Conservation (phyloP, 2,888 invertebrate genomes). For the Nephrotoma guestfalica region DNA sequence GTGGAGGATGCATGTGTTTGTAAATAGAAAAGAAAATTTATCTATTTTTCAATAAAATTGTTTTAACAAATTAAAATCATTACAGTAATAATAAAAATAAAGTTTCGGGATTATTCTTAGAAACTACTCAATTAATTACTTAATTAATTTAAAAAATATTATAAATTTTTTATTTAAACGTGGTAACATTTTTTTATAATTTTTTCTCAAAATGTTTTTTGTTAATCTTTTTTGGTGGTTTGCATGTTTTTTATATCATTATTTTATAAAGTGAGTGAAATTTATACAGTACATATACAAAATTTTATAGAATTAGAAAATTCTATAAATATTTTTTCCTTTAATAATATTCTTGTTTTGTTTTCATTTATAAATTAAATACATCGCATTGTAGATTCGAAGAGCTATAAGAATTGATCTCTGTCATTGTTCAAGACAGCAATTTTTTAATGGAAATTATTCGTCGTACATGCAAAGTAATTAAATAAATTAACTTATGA, state of each 20-base stretch:
- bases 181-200: neutral
- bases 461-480: neutral
- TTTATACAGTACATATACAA: neutral
- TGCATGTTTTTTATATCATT: neutral
- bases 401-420: neutral
- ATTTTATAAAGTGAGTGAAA: neutral
- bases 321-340: neutral
- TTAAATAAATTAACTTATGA: neutral
- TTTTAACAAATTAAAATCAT: neutral
- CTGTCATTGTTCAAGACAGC: neutral
- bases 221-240: neutral
- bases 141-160: neutral
- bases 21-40: neutral
- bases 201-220: neutral
- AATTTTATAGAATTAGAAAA: neutral
- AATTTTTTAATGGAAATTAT: neutral
- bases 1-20: neutral
- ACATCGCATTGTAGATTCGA: neutral
- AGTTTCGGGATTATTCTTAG: neutral
- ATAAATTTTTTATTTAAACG: neutral
- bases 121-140: neutral
- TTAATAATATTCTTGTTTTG: neutral
- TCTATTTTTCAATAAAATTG: neutral
- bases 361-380: neutral
- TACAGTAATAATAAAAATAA: neutral